Base-by-base conservation (phyloP, 2,888 invertebrate species). In the Eupithecia inturbata region DNA sequence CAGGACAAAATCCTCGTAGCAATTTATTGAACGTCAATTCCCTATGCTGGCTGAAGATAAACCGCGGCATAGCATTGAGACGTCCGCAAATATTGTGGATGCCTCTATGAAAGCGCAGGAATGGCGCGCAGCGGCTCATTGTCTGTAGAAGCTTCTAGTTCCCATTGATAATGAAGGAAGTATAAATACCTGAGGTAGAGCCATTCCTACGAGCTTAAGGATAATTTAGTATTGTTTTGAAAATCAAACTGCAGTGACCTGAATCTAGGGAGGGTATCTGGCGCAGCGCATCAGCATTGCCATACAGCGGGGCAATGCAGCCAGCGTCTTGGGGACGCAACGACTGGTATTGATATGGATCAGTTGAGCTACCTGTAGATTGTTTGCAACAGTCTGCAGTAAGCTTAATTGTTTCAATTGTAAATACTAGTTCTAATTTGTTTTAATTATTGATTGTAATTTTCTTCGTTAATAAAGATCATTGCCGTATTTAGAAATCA, bases 41-140 rank as follows among this genome's bases (percentile, higher is more conserved):
- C 60, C 53, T 60, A 31, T 33, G 53, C 68, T 28, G 45, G 33
- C 66, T 28, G 64, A 39, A 64, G 76, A 76, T 76, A 73, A 73
- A 71, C 76, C 67, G 41, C 71, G 71, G 31, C 67, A 45, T 45
- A 19, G 70, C 71, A 76, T 69, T 73, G 73, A 75, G 71, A 72
- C 72, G 70, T 70, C 74, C 39, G 62, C 74, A 66, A 75, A 77
- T 77, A 77, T 74, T 72, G 75, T 77, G 71, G 28, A 74, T 68
- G 57, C 71, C 67, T 26, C 22, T 53, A 57, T 26, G 26, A 57
- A 26, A 67, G 31, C 66, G 67, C 33, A 28, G 60, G 60, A 66
- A 73, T 62, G 60, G 73, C 36, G 70, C 74, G 41, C 67, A 12
- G 63, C 12, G 33, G 36, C 36, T 53, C 70, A 60, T 73, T 73